Evolutionary conservation across 1,140 invertebrate genomes (phyloP).

Genomic region (Nebria ingens): DNA sequence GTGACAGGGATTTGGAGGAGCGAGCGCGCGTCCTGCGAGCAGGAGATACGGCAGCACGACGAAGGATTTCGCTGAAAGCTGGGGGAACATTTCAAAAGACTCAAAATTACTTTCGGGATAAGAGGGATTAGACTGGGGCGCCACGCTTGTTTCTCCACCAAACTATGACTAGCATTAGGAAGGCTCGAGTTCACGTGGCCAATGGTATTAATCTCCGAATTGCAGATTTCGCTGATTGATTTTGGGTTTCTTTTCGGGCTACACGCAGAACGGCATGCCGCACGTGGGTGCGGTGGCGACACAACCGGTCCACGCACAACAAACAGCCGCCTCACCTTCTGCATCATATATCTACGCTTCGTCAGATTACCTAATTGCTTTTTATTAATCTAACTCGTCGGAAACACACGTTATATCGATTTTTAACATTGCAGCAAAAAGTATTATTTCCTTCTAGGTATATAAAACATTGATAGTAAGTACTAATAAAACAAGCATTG

Average conservation of each 20-base stretch:
- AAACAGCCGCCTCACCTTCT: neutral
- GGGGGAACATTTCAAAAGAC: slow-evolving; percentile 37
- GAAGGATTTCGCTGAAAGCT: slow-evolving; percentile 31
- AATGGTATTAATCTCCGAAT: slow-evolving; percentile 26
- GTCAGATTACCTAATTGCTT: neutral
- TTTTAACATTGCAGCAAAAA: too few relatives aligned
- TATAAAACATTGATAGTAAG: too few relatives aligned
- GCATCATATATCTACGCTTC: neutral
- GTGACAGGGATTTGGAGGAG: slow-evolving; percentile 13
- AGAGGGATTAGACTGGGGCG: slow-evolving; percentile 34
- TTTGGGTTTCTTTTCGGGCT: slow-evolving; percentile 17
- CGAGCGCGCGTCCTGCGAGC: slow-evolving; percentile 21
- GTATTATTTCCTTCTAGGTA: too few relatives aligned
- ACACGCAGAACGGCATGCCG: too few relatives aligned
- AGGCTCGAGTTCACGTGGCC: slow-evolving; percentile 28
- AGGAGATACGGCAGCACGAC: slow-evolving; percentile 28
- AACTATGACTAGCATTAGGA: slow-evolving; percentile 26
- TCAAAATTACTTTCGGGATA: slow-evolving; percentile 38
- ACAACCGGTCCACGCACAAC: neutral
- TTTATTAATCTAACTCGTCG: neutral
- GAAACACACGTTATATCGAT: too few relatives aligned
- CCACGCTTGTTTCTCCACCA: slow-evolving; percentile 28
- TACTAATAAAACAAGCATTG: too few relatives aligned
- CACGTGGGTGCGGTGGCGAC: neutral
- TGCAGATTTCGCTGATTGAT: slow-evolving; percentile 26